Evolutionary conservation across 2,797 vertebrate genomes (phyloP), one percentile per base, ranked within the genome.

Genomic region (Hypotaenidia philippensis): DNA sequence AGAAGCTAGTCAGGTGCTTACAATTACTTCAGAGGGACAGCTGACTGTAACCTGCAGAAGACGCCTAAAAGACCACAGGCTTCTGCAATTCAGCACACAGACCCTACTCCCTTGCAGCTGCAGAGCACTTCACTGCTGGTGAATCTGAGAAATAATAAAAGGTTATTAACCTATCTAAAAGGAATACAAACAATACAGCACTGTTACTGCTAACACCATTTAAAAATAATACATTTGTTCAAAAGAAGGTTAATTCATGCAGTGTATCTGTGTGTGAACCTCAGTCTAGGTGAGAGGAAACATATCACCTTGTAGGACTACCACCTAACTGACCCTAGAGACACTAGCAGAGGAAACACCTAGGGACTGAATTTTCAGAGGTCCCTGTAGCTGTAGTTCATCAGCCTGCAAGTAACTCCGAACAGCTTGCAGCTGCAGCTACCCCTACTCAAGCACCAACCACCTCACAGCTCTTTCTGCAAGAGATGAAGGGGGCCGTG

Each of bases 141-240:
- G 26, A 89, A 83, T 59, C 1, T 0, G 3, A 84, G 11, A 53
- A 65, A 5, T 6, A 53, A 29, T 29, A 61, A 87, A 13, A 11
- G 27, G 89, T 66, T 57, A 25, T 14, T 49, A 66, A 21, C 50
- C 32, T 5, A 17, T 0, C 31, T 18, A 12, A 27, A 75, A 49
- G 3, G 40, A 63, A 44, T 0, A 2, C 25, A 53, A 83, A 9
- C 13, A 55, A 53, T 11, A 26, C n/a, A 34, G 14, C 0, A 3
- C 3, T 29, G 14, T 34, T 27, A 64, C n/a, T 4, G 1, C 34
- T 38, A 45, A 60, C 1, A 5, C 7, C 26, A 53, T 9, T 69
- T 57, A 50, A 11, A 83, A 78, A 19, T 1, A 69, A 23, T 4
- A 36, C 2, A 12, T 5, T 14, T 29, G 9, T 6, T 50, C 38